Evolutionary conservation across 2,113 vertebrate species (phyloP), one percentile per base, ranked within the genome.

Genomic region (Calyptommatus sinebrachiatus): DNA sequence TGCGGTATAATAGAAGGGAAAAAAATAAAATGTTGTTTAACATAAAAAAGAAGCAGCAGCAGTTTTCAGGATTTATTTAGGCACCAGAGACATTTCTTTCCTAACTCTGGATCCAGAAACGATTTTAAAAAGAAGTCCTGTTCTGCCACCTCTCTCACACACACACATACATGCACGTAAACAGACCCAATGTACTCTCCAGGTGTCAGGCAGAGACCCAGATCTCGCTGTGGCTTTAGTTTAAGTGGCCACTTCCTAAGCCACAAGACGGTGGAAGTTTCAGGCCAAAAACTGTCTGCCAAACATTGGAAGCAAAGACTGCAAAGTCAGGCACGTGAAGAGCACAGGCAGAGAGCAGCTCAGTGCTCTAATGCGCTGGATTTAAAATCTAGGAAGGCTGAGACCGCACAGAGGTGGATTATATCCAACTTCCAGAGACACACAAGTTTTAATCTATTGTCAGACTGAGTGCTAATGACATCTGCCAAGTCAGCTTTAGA

Each of bases 181-280:
- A 28, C 24, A 28, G 24, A 71, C 65, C 10, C 65, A 81, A 75
- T 62, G 74, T 4, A 45, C 68, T 71, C 31, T 21, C 69, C 41
- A 69, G 63, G 71, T 46, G 22, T 7, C 68, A 46, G 60, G 48
- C 71, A 4, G 62, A 53, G 31, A n/a, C 41, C 14, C 5, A 26
- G 74, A 21, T 45, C 46, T 10, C 41, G 57, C 26, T 66, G 82
- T 46, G 77, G 83, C 48, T 71, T 77, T 50, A 24, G 16, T 60
- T 73, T 73, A 67, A 72, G 28, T 77, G 78, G 70, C 82, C 53
- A 28, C 63, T 79, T 74, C 65, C 71, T 70, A 75, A 83, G 65
- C 77, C 77, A 70, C 77, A 70, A 53, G 29, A 69, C 62, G 77
- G 70, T 62, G 22, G 65, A 62, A 29, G 24, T 4, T 62, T 22